Conservation (phyloP, 2,113 vertebrate species). For the Paedocypris sp. region DNA sequence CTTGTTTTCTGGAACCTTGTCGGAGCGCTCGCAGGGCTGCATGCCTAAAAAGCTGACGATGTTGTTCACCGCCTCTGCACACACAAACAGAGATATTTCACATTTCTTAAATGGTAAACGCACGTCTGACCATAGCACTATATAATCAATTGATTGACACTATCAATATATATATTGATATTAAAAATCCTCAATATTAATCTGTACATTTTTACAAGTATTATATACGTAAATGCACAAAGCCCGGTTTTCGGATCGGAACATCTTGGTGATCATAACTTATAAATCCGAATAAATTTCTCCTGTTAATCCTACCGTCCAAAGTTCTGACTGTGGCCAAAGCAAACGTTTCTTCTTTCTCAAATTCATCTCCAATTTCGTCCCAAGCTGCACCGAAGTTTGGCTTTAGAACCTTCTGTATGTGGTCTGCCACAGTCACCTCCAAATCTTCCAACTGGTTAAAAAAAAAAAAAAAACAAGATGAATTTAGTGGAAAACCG, state of each 20-base stretch:
- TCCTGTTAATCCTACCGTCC: constrained; percentile 70
- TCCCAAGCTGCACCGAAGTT: constrained; percentile 96
- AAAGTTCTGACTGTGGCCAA: constrained; percentile 85
- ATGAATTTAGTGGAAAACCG: not conserved
- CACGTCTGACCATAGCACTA: not conserved
- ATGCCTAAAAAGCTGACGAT: constrained; percentile 93
- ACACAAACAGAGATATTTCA: constrained; percentile 3
- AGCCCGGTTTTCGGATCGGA: too few relatives aligned
- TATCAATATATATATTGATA: not conserved
- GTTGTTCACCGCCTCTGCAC: constrained; percentile 86
- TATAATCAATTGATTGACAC: not conserved
- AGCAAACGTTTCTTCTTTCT: constrained; percentile 95
- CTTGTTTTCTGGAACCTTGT: constrained; percentile 97
- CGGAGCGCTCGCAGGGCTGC: constrained; percentile 95
- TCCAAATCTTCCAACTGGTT: constrained; percentile 86
- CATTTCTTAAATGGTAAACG: not conserved
- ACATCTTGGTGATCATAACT: too few relatives aligned
- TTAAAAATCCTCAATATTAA: too few relatives aligned
- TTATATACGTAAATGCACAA: too few relatives aligned
- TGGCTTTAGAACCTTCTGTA: constrained; percentile 89
- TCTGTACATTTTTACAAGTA: too few relatives aligned
- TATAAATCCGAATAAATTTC: too few relatives aligned
- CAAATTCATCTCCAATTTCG: constrained; percentile 86
- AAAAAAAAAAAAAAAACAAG: not conserved
- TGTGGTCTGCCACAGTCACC: constrained; percentile 84